Conservation (phyloP, 1,140 invertebrate species). For the Chrysopa pallens region DNA sequence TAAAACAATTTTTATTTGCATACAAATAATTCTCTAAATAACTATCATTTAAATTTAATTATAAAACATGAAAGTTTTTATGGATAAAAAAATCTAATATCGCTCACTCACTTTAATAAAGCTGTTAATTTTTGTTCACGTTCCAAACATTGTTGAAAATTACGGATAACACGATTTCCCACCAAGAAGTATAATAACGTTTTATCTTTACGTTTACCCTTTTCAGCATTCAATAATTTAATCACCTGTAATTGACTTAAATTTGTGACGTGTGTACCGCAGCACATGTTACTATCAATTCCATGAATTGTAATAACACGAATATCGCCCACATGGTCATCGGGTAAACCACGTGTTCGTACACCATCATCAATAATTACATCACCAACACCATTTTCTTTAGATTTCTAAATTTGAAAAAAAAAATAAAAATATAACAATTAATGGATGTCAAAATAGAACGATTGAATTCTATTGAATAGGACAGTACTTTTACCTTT, state of each 20-base stretch:
- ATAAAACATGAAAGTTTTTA: no score
- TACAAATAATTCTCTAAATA: no score
- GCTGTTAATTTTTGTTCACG: constrained; percentile 45
- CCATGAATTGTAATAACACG: constrained; percentile 52
- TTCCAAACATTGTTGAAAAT: constrained; percentile 35
- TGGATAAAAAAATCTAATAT: constrained; percentile 1
- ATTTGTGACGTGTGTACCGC: constrained; percentile 69
- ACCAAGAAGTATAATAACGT: constrained; percentile 44
- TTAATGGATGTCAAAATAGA: neutral
- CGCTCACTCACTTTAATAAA: constrained; percentile 50
- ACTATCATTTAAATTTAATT: no score
- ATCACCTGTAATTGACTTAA: constrained; percentile 60
- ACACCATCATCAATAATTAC: constrained; percentile 6
- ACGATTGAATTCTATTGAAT: neutral
- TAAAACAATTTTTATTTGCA: no score
- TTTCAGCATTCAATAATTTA: constrained; percentile 49
- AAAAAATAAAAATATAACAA: no score
- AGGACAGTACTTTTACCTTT: no score
- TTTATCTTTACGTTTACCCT: constrained; percentile 56
- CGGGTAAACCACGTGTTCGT: constrained; percentile 46
- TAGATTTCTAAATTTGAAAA: neutral
- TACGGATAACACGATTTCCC: constrained; percentile 42
- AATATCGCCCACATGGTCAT: constrained; percentile 52
- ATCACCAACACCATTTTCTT: neutral
- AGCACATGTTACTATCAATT: constrained; percentile 66